Evolutionary conservation across 2,113 vertebrate species (phyloP).

Genomic region (Opisthocomus hoazin): DNA sequence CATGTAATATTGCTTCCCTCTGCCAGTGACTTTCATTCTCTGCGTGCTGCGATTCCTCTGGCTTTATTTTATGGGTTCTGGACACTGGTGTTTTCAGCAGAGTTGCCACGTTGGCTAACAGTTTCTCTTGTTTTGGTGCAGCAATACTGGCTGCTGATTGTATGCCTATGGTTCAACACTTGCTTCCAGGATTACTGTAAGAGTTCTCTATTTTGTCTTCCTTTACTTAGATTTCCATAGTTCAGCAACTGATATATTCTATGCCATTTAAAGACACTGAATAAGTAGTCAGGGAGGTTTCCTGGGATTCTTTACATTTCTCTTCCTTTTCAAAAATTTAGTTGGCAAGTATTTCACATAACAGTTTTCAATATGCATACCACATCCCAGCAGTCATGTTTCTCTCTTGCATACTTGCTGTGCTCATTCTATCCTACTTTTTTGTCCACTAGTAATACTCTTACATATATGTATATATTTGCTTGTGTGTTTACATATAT

Average conservation of each 20-base stretch:
- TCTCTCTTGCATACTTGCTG: background rate
- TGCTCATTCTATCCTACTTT: background rate
- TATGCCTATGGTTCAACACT: background rate
- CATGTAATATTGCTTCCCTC: background rate
- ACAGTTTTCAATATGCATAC: background rate
- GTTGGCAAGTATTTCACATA: background rate
- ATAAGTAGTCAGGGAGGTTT: background rate
- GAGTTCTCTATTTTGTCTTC: background rate
- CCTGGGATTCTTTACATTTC: background rate
- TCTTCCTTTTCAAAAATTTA: background rate
- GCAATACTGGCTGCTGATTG: background rate
- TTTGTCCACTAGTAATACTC: background rate
- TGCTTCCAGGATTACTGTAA: background rate
- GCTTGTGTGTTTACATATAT: background rate
- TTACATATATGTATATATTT: background rate
- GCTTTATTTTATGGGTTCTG: background rate
- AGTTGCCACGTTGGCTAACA: background rate
- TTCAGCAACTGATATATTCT: rapidly evolving
- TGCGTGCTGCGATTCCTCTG: background rate
- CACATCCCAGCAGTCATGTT: background rate
- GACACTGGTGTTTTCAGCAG: background rate
- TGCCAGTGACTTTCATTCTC: background rate
- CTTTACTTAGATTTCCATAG: background rate
- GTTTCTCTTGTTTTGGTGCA: background rate
- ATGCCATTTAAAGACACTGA: background rate